Base-by-base conservation (phyloP, 2,888 invertebrate species). In the Lamellibrachia satsuma region DNA sequence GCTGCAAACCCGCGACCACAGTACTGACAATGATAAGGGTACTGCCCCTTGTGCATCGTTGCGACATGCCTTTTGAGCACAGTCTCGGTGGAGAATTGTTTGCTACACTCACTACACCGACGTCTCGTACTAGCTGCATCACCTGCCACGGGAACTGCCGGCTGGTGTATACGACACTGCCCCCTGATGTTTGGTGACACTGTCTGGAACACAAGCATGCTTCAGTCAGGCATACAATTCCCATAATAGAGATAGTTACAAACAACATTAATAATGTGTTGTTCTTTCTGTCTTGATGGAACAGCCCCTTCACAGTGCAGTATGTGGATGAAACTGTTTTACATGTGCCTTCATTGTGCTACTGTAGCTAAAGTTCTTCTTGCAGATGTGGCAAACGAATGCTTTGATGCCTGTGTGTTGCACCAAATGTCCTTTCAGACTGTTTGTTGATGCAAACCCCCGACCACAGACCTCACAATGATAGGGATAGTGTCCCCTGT, bases 341-440 rank as follows among this genome's bases (percentile, higher is more conserved):
- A 75, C 22, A n/a, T 75, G 75, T 22, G 75, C 22, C 75, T 11
- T 75, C 22, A 75, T 15, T 75, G 75, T 22, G 75, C 75, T 75
- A 22, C 75, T 92, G 91, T 91, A 92, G 7, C 52, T 91, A 92
- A 60, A 92, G 22, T 55, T 75, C 52, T 91, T n/a, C 57, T 91
- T 91, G 39, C 92, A 92, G n/a, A 91, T 52, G 22, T 51, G 91
- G 57, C 92, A 92, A 9, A 57, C 60, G 52, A 92, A 92, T n/a
- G 91, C 92, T 51, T 91, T 92, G 75, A 92, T 51, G 27, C 75
- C 60, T 7, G 92, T 92, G 51, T 92, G 92, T 9, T 22, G 55
- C 11, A 60, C 92, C n/a, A 92, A 8, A 92, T 92, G 92, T 57
- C 92, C 92, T 39, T 91, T 55, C 91, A 92, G 92, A 55, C 91